Percentiles rank a stretch among this genome's conserved stretches.
phyloP scores from a whole-genome alignment of 2,888 invertebrate genomes.

The Heliconius cydno region DNA sequence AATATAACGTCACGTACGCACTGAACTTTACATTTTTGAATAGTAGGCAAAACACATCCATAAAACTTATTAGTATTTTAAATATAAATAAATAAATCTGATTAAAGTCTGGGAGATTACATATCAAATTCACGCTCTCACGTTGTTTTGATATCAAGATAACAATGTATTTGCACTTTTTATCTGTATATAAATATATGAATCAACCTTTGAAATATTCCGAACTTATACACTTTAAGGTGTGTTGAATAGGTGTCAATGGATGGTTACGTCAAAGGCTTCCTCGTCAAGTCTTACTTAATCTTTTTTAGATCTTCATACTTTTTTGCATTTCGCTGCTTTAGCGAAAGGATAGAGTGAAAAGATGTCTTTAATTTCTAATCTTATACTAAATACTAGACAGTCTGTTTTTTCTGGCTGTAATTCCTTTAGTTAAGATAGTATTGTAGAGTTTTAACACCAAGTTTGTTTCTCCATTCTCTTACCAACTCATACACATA shows the following conservation, averaged over 20 bases:
- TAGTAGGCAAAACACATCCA: too few relatives aligned
- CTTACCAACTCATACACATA: too few relatives aligned
- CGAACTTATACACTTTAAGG: background rate
- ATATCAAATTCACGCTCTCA: constrained; percentile 4
- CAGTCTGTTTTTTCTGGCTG: too few relatives aligned
- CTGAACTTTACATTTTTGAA: too few relatives aligned
- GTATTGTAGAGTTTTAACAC: too few relatives aligned
- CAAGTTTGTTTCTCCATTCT: too few relatives aligned
- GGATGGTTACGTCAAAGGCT: background rate
- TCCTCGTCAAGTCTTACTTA: background rate
- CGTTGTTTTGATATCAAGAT: background rate
- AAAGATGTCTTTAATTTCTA: too few relatives aligned
- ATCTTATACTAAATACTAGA: too few relatives aligned
- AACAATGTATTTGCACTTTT: background rate
- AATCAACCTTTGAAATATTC: background rate
- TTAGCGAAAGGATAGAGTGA: background rate
- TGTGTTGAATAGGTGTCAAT: background rate
- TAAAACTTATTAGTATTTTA: too few relatives aligned
- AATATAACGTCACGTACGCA: too few relatives aligned
- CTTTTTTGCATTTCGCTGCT: background rate
- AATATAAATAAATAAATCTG: background rate
- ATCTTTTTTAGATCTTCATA: background rate
- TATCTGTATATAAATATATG: background rate
- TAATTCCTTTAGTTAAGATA: too few relatives aligned
- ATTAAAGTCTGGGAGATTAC: constrained; percentile 1